phyloP scores from a whole-genome alignment of 2,797 vertebrate species.

The Spinus olivaceus region DNA sequence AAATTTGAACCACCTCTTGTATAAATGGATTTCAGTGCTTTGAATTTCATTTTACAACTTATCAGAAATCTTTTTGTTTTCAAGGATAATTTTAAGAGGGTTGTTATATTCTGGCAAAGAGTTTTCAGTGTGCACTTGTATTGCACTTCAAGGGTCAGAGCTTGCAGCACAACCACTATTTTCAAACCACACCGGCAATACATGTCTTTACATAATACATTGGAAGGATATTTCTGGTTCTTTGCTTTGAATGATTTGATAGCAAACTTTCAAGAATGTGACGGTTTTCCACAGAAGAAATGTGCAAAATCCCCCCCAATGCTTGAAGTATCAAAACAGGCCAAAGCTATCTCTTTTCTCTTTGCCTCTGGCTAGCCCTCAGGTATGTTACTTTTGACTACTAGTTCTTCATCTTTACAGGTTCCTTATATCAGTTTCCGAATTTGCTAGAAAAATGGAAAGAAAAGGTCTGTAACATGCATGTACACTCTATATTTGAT shows the following conservation, averaged over 20 bases:
- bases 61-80: neutral
- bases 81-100: neutral
- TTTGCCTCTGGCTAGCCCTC: constrained; percentile 34
- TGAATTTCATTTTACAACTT: neutral
- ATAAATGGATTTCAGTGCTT: neutral
- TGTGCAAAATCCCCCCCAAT: neutral
- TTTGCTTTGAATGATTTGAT: neutral
- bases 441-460: constrained; percentile 2
- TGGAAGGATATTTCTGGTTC: neutral
- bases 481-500: neutral
- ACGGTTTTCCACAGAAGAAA: neutral
- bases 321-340: constrained; percentile 20
- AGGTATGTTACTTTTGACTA: constrained; percentile 20
- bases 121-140: neutral
- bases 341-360: constrained; percentile 21
- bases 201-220: neutral
- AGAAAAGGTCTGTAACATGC: neutral
- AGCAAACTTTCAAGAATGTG: neutral
- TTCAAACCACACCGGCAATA: neutral
- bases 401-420: constrained; percentile 5
- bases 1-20: neutral
- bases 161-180: neutral
- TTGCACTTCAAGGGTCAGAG: neutral
- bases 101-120: neutral
- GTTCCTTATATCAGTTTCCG: neutral